Percentiles rank a stretch among this genome's conserved stretches.
These are phyloP conservation scores for Asbolus verrucosus DNA, from an alignment of 1,140 invertebrate genomes.

Conservation along the genomic window DNA sequence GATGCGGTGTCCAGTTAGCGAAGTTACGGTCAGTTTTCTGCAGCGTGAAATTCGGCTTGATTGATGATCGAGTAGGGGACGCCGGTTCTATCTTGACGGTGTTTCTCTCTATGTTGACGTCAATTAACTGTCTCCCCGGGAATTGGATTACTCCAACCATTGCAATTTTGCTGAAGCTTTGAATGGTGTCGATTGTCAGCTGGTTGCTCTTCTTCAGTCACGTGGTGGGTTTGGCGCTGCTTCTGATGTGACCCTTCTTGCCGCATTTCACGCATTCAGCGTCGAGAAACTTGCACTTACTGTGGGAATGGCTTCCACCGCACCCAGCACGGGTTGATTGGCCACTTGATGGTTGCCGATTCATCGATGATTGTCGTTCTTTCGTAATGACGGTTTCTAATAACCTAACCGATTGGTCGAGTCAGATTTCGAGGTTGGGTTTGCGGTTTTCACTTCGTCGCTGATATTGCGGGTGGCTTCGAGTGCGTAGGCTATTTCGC, in stretches of 20 bases:
- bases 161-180: slow-evolving; percentile 11
- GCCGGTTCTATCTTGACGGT: neutral
- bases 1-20: slow-evolving; percentile 46
- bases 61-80: slow-evolving; percentile 52
- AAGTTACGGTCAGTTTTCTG: slow-evolving; percentile 47
- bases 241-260: neutral
- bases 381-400: neutral
- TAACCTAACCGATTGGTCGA: slow-evolving; percentile 24
- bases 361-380: too few species aligned
- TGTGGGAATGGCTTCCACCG: too few species aligned
- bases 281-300: too few species aligned
- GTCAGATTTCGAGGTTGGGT: neutral
- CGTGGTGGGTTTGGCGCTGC: slow-evolving; percentile 9
- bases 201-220: slow-evolving; percentile 11
- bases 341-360: too few species aligned
- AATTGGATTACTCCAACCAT: too few species aligned
- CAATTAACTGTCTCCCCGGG: too few species aligned
- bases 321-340: too few species aligned
- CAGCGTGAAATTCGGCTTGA: neutral
- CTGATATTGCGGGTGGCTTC: slow-evolving; percentile 36
- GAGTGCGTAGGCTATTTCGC: slow-evolving; percentile 47
- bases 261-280: too few species aligned
- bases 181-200: neutral
- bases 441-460: slow-evolving; percentile 21
- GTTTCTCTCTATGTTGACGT: too few species aligned